phyloP scores from a whole-genome alignment of 2,113 vertebrate species.

The Asarcornis scutulata region DNA sequence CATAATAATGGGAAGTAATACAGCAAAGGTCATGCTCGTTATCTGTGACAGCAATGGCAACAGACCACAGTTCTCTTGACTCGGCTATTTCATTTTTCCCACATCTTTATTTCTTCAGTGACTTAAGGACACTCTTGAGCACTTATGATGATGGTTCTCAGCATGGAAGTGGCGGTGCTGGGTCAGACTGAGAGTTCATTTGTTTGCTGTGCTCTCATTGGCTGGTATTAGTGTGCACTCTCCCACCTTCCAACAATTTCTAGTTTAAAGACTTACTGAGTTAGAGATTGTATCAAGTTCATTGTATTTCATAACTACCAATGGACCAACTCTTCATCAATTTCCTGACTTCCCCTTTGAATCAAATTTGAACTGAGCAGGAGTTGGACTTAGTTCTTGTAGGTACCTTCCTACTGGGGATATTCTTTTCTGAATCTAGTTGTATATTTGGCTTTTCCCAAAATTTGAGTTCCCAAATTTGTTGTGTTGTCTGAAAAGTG shows the following conservation, averaged over 20 bases:
- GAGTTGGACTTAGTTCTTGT: no score
- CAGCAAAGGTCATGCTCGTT: rapidly evolving
- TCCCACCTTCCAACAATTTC: not conserved
- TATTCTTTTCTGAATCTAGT: not conserved
- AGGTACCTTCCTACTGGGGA: no score
- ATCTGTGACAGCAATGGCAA: not conserved
- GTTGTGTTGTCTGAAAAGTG: not conserved
- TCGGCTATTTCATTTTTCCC: not conserved
- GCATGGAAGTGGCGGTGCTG: rapidly evolving
- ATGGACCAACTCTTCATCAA: not conserved
- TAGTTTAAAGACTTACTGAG: not conserved
- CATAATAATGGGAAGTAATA: no score
- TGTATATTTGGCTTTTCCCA: not conserved
- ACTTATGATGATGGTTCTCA: not conserved
- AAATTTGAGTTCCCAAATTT: not conserved
- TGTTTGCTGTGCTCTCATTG: not conserved
- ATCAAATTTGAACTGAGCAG: not conserved
- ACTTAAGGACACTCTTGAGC: not conserved
- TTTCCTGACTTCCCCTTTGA: not conserved
- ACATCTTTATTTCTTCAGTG: not conserved
- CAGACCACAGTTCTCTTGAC: not conserved
- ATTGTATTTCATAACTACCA: not conserved
- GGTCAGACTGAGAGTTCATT: not conserved
- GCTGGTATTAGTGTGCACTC: not conserved
- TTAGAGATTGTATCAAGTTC: not conserved